phyloP scores from a whole-genome alignment of 1,140 invertebrate species.

The Aphaenogaster rudis region DNA sequence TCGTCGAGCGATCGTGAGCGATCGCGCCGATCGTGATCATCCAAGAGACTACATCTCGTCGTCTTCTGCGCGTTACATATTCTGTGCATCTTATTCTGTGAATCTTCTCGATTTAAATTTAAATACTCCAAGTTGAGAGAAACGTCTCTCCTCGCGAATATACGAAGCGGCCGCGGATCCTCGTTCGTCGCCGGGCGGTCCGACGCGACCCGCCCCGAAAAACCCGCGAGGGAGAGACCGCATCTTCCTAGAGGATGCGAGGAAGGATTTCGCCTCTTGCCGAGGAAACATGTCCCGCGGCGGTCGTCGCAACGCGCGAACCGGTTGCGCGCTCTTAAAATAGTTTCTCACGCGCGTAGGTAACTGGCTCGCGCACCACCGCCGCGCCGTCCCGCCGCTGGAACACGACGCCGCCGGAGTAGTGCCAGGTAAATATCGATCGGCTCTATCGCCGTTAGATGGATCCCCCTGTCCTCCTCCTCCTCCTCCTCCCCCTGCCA shows the following conservation, averaged over 20 bases:
- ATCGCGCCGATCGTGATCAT: not conserved
- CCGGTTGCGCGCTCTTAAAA: slow-evolving; percentile 86
- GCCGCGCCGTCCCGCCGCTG: slow-evolving; percentile 48
- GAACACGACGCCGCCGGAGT: slow-evolving; percentile 62
- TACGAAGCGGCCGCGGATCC: not conserved
- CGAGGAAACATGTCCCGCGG: slow-evolving; percentile 80
- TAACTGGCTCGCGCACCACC: slow-evolving; percentile 64
- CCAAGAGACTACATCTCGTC: not conserved
- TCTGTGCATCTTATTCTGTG: not conserved
- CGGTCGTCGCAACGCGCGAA: slow-evolving; percentile 81
- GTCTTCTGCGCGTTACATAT: not conserved
- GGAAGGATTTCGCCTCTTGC: slow-evolving; percentile 65
- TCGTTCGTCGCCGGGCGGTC: not conserved
- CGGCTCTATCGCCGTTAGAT: slow-evolving; percentile 58
- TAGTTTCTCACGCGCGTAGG: slow-evolving; percentile 84
- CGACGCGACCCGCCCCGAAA: slow-evolving; percentile 3
- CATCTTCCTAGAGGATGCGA: slow-evolving; percentile 42
- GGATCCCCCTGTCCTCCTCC: not conserved
- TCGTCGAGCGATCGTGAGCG: not conserved
- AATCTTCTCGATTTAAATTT: too few relatives aligned
- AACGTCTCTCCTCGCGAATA: not conserved
- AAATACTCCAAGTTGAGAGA: too few relatives aligned
- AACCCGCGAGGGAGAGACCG: not conserved
- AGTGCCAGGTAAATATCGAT: slow-evolving; percentile 70
- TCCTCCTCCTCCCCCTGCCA: too few relatives aligned